A percentile compares a stretch with the other conserved stretches of the same genome.
These are phyloP conservation scores for Ia io DNA, from an alignment of 2,113 vertebrate genomes.

Conservation along the genomic window DNA sequence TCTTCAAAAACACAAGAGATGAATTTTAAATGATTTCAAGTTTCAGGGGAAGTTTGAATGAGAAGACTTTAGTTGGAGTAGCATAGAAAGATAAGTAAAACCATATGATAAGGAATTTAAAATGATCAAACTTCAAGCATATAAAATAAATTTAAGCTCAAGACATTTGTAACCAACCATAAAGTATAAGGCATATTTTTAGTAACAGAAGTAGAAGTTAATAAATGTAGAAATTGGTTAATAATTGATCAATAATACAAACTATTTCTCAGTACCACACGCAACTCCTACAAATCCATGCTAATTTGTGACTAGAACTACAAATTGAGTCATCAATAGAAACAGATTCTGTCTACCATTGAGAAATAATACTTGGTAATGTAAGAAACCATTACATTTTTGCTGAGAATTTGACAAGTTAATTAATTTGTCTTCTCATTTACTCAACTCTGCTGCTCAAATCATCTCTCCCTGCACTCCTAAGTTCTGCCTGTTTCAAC, in stretches of 20 bases:
- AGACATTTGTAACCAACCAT: neutral
- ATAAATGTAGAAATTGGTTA: neutral
- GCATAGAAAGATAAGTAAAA: neutral
- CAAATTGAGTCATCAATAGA: neutral
- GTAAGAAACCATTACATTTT: neutral
- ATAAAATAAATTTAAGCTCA: neutral
- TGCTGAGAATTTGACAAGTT: neutral
- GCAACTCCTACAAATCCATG: neutral
- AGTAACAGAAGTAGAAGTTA: neutral
- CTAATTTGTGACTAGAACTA: neutral
- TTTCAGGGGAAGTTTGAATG: neutral
- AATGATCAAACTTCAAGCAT: neutral
- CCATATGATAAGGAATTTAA: neutral
- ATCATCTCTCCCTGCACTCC: neutral
- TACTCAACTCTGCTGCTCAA: neutral
- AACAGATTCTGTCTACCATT: neutral
- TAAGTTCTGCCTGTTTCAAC: neutral
- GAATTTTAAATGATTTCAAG: conserved; percentile 10
- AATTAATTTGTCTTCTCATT: conserved; percentile 12
- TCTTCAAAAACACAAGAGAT: no score
- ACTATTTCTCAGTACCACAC: neutral
- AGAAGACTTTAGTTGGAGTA: neutral
- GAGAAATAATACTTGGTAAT: neutral
- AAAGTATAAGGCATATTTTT: neutral
- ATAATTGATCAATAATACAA: neutral